phyloP scores from a whole-genome alignment of 1,140 invertebrate genomes.

The Chrysopa pallens region DNA sequence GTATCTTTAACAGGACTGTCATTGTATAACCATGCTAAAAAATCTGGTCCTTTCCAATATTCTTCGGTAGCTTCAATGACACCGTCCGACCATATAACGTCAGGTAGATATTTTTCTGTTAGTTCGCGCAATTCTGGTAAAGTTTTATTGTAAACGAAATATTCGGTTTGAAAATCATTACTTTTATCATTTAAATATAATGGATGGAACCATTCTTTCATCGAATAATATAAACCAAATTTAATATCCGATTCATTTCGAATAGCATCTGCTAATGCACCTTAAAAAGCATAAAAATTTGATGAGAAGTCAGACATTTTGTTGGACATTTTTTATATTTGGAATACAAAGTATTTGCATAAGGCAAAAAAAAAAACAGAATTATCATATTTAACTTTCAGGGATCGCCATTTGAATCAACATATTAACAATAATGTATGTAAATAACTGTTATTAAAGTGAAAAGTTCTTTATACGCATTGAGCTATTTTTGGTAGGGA shows the following conservation, averaged over 20 bases:
- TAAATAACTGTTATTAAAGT: too few species aligned
- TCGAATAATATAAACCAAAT: constrained; percentile 78
- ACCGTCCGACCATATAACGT: constrained; percentile 88
- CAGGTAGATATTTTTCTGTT: constrained; percentile 63
- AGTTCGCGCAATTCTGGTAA: constrained; percentile 59
- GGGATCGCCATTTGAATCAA: too few species aligned
- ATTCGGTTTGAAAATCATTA: constrained; percentile 41
- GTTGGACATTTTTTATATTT: too few species aligned
- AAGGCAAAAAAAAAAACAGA: too few species aligned
- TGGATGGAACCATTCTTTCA: constrained; percentile 86
- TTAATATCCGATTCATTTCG: constrained; percentile 38
- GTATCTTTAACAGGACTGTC: constrained; percentile 80
- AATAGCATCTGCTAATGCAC: constrained; percentile 53
- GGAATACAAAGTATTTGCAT: too few species aligned
- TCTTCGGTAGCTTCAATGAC: constrained; percentile 64
- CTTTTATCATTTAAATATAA: constrained; percentile 58
- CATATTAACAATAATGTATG: too few species aligned
- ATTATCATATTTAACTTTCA: too few species aligned
- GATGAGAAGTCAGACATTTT: too few species aligned
- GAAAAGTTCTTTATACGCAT: too few species aligned
- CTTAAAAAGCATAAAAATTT: constrained; percentile 25
- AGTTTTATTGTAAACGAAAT: constrained; percentile 51
- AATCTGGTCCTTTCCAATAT: constrained; percentile 67
- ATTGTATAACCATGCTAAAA: constrained; percentile 89
- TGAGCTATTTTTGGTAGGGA: too few species aligned